These are phyloP conservation scores for Caenorhabditis inopinata DNA, from an alignment of 1,140 invertebrate species.

Conservation along the genomic window DNA sequence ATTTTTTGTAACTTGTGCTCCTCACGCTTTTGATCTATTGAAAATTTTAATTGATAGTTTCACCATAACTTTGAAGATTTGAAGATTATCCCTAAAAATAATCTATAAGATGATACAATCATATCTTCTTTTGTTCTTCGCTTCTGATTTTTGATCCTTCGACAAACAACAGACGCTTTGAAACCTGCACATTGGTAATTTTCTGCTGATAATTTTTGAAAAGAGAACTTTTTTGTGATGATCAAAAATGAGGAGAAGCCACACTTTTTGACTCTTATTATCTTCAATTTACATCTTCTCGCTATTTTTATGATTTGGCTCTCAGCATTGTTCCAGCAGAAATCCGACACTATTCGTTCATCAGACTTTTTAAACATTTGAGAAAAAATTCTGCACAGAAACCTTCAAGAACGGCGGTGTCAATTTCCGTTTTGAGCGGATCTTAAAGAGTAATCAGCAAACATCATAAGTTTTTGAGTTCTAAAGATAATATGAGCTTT, in stretches of 20 bases:
- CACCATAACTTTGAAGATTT: too few species aligned
- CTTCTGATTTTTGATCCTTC: background rate
- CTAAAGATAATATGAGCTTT: background rate
- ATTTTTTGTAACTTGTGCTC: too few species aligned
- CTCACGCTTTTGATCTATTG: background rate
- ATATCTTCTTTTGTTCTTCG: background rate
- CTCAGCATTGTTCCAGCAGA: background rate
- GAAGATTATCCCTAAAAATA: too few species aligned
- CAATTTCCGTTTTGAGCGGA: background rate
- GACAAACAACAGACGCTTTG: background rate
- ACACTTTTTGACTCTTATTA: background rate
- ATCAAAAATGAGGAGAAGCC: background rate
- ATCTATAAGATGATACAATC: too few species aligned
- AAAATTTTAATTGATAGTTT: too few species aligned
- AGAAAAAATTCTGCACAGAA: too few species aligned
- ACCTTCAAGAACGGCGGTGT: background rate
- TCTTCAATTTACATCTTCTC: background rate
- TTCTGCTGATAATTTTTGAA: background rate
- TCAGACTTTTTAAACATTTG: too few species aligned
- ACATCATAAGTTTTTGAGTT: background rate
- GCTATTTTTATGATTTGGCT: background rate
- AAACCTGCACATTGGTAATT: background rate
- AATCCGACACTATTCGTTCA: slow-evolving; percentile 8
- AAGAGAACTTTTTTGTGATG: background rate
- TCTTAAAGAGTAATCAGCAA: background rate